Evolutionary conservation across 2,888 invertebrate species (phyloP).

Genomic region (Tromatobia lineatoria): DNA sequence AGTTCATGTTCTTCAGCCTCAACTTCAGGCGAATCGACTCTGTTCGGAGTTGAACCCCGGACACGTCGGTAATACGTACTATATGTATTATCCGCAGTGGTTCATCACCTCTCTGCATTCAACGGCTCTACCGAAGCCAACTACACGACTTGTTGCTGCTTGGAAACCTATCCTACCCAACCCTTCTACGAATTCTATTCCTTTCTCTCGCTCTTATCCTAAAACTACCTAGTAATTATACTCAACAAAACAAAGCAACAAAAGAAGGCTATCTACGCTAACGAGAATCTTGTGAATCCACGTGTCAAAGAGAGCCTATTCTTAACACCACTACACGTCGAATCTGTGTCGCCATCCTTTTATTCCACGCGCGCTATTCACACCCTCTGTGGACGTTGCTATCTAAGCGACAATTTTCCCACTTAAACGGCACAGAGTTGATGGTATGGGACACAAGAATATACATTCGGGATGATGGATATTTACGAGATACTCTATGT

Average conservation of each 20-base stretch:
- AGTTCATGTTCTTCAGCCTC: conserved; percentile 59
- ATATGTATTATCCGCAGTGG: conserved; percentile 18
- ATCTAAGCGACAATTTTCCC: conserved; percentile 4
- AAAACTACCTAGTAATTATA: conserved; percentile 51
- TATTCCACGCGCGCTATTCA: not conserved
- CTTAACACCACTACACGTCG: not conserved
- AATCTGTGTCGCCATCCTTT: not conserved
- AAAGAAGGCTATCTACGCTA: conserved; percentile 34
- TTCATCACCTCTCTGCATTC: conserved; percentile 18
- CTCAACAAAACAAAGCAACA: conserved; percentile 20
- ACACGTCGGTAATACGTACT: conserved; percentile 17
- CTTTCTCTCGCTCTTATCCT: not conserved
- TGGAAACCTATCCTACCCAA: conserved; percentile 26
- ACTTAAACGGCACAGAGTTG: not conserved
- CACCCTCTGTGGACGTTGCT: not conserved
- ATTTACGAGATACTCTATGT: conserved; percentile 4
- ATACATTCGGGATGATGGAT: conserved; percentile 3
- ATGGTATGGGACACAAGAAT: not conserved
- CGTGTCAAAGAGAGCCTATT: not conserved
- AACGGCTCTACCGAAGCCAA: not conserved
- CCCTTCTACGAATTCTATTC: not conserved
- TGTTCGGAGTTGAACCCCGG: not conserved
- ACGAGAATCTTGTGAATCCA: conserved; percentile 43
- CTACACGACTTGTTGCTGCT: conserved; percentile 46
- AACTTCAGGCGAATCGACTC: conserved; percentile 43